Percentiles rank a stretch among this genome's conserved stretches.
phyloP scores from a whole-genome alignment of 2,797 vertebrate genomes.

The Triplophysa yarkandensis region DNA sequence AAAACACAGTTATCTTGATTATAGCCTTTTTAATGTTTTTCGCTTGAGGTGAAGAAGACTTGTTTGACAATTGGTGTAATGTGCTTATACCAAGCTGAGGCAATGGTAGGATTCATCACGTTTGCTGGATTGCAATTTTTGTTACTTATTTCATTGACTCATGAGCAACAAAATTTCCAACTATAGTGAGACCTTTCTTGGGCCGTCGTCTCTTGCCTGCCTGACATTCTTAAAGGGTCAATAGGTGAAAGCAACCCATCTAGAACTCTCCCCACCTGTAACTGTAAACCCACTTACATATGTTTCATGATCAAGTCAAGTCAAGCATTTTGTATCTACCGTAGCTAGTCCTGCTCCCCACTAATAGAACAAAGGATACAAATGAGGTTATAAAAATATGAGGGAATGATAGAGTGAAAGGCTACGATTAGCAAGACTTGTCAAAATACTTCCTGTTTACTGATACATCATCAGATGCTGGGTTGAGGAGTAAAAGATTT shows the following conservation, averaged over 20 bases:
- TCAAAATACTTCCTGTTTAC: slow-evolving; percentile 44
- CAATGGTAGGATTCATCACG: slow-evolving; percentile 24
- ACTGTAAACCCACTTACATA: slow-evolving; percentile 18
- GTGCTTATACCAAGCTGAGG: slow-evolving; percentile 18
- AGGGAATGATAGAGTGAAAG: slow-evolving; percentile 1
- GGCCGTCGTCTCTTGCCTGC: not conserved
- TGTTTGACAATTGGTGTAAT: slow-evolving; percentile 20
- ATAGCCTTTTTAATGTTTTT: slow-evolving; percentile 16
- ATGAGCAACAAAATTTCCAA: not conserved
- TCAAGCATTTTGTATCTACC: slow-evolving; percentile 37
- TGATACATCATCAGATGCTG: slow-evolving; percentile 15
- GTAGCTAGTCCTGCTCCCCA: slow-evolving; percentile 13
- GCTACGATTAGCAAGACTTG: slow-evolving; percentile 18
- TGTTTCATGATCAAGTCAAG: slow-evolving; percentile 7
- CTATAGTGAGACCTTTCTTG: not conserved
- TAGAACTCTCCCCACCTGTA: not conserved
- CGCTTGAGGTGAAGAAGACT: slow-evolving; percentile 15
- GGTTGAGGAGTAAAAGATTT: slow-evolving; percentile 7
- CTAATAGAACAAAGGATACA: slow-evolving; percentile 14
- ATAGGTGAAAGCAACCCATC: not conserved
- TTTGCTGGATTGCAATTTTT: slow-evolving; percentile 7
- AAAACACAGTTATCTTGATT: slow-evolving; percentile 29
- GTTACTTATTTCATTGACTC: slow-evolving; percentile 2
- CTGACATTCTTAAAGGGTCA: not conserved
- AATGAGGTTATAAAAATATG: slow-evolving; percentile 9